Evolutionary conservation across 2,797 vertebrate species (phyloP).

Genomic region (Squalus acanthias): DNA sequence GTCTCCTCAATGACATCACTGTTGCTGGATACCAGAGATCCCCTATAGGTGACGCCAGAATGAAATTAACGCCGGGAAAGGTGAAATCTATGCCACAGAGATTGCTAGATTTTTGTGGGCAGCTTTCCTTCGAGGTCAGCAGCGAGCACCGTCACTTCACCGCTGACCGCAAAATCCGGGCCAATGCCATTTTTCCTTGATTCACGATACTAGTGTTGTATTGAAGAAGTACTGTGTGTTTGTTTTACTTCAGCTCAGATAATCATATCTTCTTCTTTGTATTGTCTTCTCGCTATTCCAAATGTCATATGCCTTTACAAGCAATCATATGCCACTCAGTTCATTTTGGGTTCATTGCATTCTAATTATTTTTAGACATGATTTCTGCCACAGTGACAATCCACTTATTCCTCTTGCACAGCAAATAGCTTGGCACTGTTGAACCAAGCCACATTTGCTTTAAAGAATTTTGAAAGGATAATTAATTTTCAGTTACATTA

Average conservation of each 20-base stretch:
- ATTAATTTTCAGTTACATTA: background rate
- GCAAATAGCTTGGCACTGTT: background rate
- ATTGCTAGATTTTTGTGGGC: too few relatives aligned
- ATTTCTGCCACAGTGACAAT: background rate
- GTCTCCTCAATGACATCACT: too few relatives aligned
- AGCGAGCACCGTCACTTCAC: too few relatives aligned
- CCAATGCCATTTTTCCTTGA: too few relatives aligned
- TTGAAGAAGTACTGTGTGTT: background rate
- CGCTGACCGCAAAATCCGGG: too few relatives aligned
- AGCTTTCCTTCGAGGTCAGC: too few relatives aligned
- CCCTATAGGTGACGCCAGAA: too few relatives aligned
- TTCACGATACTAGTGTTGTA: background rate
- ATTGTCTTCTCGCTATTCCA: background rate
- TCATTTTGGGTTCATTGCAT: background rate
- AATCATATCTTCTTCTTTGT: background rate
- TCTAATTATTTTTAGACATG: background rate
- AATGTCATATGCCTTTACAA: background rate
- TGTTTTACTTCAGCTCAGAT: background rate
- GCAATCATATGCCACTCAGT: background rate
- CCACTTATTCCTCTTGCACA: background rate
- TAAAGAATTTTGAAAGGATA: background rate
- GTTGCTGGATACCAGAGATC: too few relatives aligned
- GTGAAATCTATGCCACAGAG: too few relatives aligned
- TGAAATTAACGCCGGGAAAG: too few relatives aligned
- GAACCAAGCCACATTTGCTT: too few relatives aligned